These are phyloP conservation scores for Nebria ingens DNA, from an alignment of 1,140 invertebrate genomes.

Conservation along the genomic window DNA sequence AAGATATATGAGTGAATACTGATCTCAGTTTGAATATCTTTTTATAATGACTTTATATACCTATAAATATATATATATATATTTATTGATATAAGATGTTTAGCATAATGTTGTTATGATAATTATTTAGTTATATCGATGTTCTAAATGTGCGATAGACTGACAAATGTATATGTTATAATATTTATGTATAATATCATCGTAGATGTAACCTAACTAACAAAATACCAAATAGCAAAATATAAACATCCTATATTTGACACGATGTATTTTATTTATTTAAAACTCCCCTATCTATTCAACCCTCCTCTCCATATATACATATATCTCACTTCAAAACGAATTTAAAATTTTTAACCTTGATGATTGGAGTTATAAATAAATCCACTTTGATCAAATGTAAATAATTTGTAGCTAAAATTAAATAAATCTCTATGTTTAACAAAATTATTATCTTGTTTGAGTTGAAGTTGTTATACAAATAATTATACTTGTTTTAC, in stretches of 20 bases:
- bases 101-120: background rate
- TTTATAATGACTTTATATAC: background rate
- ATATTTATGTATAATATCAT: constrained; percentile 4
- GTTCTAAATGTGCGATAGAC: constrained; percentile 6
- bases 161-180: constrained; percentile 8
- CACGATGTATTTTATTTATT: background rate
- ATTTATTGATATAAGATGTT: constrained; percentile 1
- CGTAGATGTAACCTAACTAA: no score
- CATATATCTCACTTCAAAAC: no score
- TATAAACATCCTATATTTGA: constrained; percentile 4
- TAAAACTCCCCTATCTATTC: no score
- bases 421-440: no score
- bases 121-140: constrained; percentile 5
- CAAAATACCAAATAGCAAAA: background rate
- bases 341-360: no score
- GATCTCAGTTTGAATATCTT: background rate
- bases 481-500: no score
- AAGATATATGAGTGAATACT: background rate
- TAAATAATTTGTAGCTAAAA: no score
- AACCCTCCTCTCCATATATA: no score
- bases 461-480: no score
- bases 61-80: background rate
- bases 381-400: no score
- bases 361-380: no score
- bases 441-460: no score